Evolutionary conservation across 2,113 vertebrate genomes (phyloP).

Genomic region (Coryphaenoides rupestris): DNA sequence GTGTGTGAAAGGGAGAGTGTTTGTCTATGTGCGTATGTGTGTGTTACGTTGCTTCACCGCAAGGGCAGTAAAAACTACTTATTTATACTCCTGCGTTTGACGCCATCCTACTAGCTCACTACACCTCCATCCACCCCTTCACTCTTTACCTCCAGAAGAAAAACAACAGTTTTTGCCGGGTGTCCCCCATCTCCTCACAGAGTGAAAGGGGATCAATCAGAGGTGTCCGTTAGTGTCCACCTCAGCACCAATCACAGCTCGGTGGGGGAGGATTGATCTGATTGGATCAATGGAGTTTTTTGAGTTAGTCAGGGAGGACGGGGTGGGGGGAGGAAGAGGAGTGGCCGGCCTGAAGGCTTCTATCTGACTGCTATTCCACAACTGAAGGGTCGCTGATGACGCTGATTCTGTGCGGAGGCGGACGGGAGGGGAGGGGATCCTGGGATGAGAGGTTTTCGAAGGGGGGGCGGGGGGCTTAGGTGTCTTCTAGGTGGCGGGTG

Average conservation of each 20-base stretch:
- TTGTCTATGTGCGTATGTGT: too few relatives aligned
- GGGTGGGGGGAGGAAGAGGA: neutral
- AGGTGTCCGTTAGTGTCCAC: constrained; percentile 14
- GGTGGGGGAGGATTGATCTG: constrained; percentile 36
- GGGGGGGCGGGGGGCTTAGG: constrained; percentile 29
- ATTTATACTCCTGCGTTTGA: too few relatives aligned
- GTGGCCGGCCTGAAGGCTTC: neutral
- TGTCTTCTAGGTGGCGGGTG: constrained; percentile 55
- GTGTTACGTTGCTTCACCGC: too few relatives aligned
- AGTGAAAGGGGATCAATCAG: constrained; percentile 38
- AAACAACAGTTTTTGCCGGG: constrained; percentile 5
- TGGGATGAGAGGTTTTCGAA: constrained; percentile 5
- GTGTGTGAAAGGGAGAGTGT: too few relatives aligned
- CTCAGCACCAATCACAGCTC: constrained; percentile 23
- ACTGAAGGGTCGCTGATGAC: constrained; percentile 31
- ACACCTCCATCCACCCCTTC: too few relatives aligned
- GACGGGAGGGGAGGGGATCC: too few relatives aligned
- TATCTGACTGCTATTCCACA: constrained; percentile 18
- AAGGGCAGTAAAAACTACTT: too few relatives aligned
- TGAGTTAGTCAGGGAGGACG: neutral
- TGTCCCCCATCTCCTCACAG: constrained; percentile 24
- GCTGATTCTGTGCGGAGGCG: constrained; percentile 36
- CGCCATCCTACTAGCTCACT: too few relatives aligned
- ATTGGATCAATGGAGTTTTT: constrained; percentile 32
- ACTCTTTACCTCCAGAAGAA: neutral